Percentiles rank a stretch among this genome's conserved stretches.
Conservation (phyloP, 1,140 invertebrate species). For the Brachionus koreanus region DNA sequence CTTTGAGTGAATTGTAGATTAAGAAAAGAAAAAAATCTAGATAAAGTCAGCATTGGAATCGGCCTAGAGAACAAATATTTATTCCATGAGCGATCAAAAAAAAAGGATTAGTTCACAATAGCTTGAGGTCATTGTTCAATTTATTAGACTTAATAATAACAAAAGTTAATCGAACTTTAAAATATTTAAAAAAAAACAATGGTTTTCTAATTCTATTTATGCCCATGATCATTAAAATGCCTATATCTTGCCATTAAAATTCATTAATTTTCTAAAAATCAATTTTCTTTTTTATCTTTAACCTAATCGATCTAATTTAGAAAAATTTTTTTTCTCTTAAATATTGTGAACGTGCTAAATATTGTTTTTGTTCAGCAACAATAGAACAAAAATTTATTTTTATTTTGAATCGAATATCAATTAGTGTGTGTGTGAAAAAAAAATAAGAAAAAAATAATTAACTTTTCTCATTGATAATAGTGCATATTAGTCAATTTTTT, state of each 20-base stretch:
- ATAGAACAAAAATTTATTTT: background rate
- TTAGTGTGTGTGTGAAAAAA: background rate
- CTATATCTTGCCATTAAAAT: background rate
- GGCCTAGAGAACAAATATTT: background rate
- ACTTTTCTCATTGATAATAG: background rate
- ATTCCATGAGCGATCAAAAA: background rate
- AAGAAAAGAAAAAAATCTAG: background rate
- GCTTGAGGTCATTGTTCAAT: background rate
- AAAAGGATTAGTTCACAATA: background rate
- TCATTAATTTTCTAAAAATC: background rate
- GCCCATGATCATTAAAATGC: constrained; percentile 24
- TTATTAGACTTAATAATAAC: background rate
- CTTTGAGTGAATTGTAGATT: background rate
- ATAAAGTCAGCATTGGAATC: background rate
- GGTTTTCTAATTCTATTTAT: constrained; percentile 13
- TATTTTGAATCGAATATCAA: background rate
- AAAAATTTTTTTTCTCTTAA: background rate
- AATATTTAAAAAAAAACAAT: background rate
- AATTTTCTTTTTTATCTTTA: background rate
- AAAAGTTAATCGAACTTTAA: background rate
- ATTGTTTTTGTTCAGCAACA: background rate
- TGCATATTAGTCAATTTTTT: background rate
- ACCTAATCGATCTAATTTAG: background rate
- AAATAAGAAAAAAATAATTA: background rate
- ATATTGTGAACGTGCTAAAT: background rate